phyloP scores from a whole-genome alignment of 2,113 vertebrate genomes.

The Cynocephalus volans region DNA sequence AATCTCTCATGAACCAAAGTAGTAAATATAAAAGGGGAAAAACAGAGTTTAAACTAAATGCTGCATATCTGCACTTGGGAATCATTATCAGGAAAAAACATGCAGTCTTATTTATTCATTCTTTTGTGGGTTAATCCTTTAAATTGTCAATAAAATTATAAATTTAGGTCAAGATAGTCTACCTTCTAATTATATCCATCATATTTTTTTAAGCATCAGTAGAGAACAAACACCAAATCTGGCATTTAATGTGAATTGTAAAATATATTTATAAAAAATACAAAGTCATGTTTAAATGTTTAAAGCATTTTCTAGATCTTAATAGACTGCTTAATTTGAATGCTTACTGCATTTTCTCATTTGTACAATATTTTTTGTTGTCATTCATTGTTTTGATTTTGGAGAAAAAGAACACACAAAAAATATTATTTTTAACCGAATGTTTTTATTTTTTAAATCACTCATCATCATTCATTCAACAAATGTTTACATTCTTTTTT shows the following conservation, averaged over 20 bases:
- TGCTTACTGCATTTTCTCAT: background rate
- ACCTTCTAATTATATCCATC: background rate
- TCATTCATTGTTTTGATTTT: conserved; percentile 11
- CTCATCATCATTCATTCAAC: background rate
- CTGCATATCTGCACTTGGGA: background rate
- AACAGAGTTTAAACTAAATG: background rate
- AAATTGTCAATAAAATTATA: conserved; percentile 21
- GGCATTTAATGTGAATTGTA: background rate
- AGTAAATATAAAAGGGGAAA: background rate
- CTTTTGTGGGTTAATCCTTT: background rate
- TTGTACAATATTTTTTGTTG: background rate
- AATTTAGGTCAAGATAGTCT: background rate
- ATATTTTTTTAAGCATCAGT: background rate
- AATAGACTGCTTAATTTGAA: background rate
- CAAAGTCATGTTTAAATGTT: background rate
- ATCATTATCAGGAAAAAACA: background rate
- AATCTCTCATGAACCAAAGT: conserved; percentile 11
- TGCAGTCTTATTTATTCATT: background rate
- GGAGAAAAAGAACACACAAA: background rate
- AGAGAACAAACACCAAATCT: background rate
- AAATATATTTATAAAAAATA: background rate
- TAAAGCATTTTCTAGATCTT: background rate
- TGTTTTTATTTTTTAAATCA: background rate
- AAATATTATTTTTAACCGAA: background rate
- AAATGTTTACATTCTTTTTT: background rate